These are phyloP conservation scores for Pseudomyrmex sp. DNA, from an alignment of 1,140 invertebrate species.

Conservation along the genomic window DNA sequence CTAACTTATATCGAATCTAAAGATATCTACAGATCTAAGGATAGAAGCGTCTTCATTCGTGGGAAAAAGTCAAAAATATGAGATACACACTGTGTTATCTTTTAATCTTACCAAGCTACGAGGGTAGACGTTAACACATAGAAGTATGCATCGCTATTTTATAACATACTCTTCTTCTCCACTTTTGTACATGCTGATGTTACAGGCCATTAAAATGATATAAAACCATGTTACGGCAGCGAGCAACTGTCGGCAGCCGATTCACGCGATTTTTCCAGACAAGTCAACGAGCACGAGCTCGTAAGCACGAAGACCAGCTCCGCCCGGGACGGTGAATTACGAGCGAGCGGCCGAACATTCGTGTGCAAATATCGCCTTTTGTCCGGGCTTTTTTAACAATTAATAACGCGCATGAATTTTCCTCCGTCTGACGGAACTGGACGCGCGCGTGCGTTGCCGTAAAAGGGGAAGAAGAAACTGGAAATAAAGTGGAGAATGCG, in stretches of 20 bases:
- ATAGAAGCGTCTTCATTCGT: neutral
- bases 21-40: neutral
- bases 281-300: conserved; percentile 10
- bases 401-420: conserved; percentile 67
- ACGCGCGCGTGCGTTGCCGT: conserved; percentile 1
- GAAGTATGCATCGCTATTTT: neutral
- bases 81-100: neutral
- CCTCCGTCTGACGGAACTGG: neutral
- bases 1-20: conserved; percentile 16
- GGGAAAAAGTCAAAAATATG: neutral
- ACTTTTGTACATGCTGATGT: neutral
- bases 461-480: conserved; percentile 41
- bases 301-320: neutral
- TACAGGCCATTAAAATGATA: neutral
- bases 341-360: conserved; percentile 29
- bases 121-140: neutral
- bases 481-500: conserved; percentile 72
- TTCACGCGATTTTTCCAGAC: conserved; percentile 12
- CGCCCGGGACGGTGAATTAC: neutral
- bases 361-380: conserved; percentile 56
- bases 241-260: neutral
- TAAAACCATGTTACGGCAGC: neutral
- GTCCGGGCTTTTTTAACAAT: conserved; percentile 55
- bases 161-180: neutral
- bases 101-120: neutral